Conservation (phyloP, 2,888 invertebrate species). For the Labia minor region DNA sequence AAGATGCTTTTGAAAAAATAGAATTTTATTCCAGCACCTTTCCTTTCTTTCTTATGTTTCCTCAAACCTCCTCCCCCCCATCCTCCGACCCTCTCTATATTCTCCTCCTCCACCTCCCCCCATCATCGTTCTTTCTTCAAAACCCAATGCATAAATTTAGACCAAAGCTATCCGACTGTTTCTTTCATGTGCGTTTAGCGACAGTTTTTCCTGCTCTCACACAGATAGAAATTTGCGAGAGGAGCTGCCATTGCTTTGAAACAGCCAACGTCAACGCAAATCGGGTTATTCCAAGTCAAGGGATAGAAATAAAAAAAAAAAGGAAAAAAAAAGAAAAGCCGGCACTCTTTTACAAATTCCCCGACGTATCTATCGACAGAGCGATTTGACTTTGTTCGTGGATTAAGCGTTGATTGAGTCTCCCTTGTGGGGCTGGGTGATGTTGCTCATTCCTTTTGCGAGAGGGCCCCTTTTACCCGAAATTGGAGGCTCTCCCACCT, state of each 20-base stretch:
- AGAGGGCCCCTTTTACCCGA: not conserved
- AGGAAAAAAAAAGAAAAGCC: not conserved
- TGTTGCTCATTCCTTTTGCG: not conserved
- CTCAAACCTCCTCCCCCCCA: not conserved
- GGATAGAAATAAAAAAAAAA: not conserved
- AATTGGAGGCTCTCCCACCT: too few relatives aligned
- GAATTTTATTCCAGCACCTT: conserved; percentile 2
- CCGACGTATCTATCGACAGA: conserved; percentile 7
- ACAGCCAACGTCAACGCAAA: conserved; percentile 3
- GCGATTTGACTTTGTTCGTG: conserved; percentile 8
- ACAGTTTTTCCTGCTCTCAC: not conserved
- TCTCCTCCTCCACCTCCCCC: not conserved
- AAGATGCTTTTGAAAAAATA: conserved; percentile 6
- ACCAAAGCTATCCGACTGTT: not conserved
- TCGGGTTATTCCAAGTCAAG: conserved; percentile 8
- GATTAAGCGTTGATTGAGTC: conserved; percentile 13
- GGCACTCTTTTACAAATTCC: not conserved
- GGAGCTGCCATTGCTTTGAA: not conserved
- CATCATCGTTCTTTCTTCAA: not conserved
- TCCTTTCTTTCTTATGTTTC: not conserved
- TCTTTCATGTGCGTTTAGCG: not conserved
- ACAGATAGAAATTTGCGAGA: not conserved
- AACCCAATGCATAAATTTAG: conserved; percentile 13
- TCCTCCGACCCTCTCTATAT: not conserved
- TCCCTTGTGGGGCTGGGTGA: not conserved